Percentiles rank a stretch among this genome's conserved stretches.
phyloP scores from a whole-genome alignment of 2,888 invertebrate genomes.

The Erebia ligea region DNA sequence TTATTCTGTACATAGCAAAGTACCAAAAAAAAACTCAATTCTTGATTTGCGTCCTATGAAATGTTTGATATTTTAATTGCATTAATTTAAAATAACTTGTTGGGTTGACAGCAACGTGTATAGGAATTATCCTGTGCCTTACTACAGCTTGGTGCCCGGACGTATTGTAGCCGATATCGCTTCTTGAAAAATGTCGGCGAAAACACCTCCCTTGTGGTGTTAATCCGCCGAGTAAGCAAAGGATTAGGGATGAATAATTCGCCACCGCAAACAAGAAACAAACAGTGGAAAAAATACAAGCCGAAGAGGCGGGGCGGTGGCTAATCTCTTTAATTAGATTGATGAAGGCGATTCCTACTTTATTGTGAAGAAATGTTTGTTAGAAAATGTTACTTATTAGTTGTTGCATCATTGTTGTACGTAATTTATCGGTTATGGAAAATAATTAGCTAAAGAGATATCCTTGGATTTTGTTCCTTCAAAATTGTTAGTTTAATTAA shows the following conservation, averaged over 20 bases:
- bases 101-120: not conserved
- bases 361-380: not conserved
- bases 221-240: slow-evolving; percentile 48
- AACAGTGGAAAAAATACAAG: slow-evolving; percentile 47
- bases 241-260: slow-evolving; percentile 49
- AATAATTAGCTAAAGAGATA: no score
- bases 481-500: no score
- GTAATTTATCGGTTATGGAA: no score
- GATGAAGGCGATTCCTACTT: slow-evolving; percentile 30
- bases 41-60: no score
- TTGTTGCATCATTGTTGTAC: not conserved
- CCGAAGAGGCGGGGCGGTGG: slow-evolving; percentile 13
- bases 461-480: no score
- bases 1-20: no score
- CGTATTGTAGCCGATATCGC: slow-evolving; percentile 48
- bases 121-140: slow-evolving; percentile 12
- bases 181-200: slow-evolving; percentile 49
- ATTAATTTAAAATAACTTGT: not conserved
- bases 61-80: no score
- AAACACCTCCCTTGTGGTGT: slow-evolving; percentile 47
- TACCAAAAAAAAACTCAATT: no score
- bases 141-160: slow-evolving; percentile 27
- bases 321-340: slow-evolving; percentile 40
- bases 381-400: not conserved
- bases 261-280: slow-evolving; percentile 51